These are phyloP conservation scores for Scaptomyza parva DNA, from an alignment of 2,888 invertebrate genomes.

Conservation along the genomic window DNA sequence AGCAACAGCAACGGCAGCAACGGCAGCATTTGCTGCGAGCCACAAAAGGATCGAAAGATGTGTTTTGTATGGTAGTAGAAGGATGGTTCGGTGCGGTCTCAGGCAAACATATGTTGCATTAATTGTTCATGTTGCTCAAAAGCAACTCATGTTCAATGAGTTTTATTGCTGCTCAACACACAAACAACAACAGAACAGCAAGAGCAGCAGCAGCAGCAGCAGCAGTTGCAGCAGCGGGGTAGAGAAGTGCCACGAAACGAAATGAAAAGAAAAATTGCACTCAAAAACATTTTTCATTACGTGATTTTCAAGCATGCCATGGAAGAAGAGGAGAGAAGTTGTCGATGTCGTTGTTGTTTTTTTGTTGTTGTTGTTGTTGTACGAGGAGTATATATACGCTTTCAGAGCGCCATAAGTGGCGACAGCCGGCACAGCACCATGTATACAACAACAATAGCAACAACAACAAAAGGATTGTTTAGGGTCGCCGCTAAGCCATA, in stretches of 20 bases:
- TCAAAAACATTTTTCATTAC: conserved; percentile 79
- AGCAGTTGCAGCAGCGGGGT: conserved; percentile 40
- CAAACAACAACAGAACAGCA: conserved; percentile 62
- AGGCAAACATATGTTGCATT: conserved; percentile 77
- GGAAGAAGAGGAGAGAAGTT: neutral
- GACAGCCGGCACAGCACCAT: conserved; percentile 83
- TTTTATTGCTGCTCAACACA: conserved; percentile 79
- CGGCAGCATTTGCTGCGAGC: conserved; percentile 46
- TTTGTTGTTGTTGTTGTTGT: conserved; percentile 8
- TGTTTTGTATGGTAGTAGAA: conserved; percentile 28
- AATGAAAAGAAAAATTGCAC: conserved; percentile 78
- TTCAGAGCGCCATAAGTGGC: conserved; percentile 68
- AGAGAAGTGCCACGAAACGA: conserved; percentile 44
- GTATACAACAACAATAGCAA: conserved; percentile 63
- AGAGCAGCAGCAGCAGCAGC: conserved; percentile 37
- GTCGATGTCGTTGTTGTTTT: too few relatives aligned
- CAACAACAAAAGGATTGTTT: conserved; percentile 54
- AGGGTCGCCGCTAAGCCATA: conserved; percentile 69
- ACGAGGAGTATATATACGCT: conserved; percentile 35
- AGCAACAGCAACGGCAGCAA: conserved; percentile 38
- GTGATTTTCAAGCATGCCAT: conserved; percentile 74
- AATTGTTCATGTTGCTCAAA: conserved; percentile 78
- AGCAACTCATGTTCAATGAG: conserved; percentile 78
- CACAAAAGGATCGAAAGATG: conserved; percentile 57
- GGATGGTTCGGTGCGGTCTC: conserved; percentile 30